Evolutionary conservation across 2,888 invertebrate species (phyloP), one percentile per base, ranked within the genome.

Genomic region (Amiota communis): DNA sequence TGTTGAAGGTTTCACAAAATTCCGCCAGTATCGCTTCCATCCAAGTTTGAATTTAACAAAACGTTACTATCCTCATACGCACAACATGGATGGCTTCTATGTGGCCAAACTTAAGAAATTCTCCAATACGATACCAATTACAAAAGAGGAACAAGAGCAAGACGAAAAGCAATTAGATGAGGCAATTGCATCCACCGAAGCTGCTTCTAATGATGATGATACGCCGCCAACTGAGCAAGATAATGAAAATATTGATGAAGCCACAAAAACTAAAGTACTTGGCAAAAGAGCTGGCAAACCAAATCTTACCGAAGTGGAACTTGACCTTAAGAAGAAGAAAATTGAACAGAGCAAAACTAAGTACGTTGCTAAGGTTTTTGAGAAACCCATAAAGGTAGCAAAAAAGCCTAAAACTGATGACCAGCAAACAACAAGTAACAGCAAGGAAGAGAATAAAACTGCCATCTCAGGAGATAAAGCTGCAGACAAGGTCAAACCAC

Each of bases 1-100:
- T 17, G 94, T 95, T 17, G 96, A 97, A 87, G 99, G 99, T 15
- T 99, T 98, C 89, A 93, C 94, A 0, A 97, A 95, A 90, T 98
- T 94, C 86, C 92, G 95, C 70, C 94, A 96, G 78, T 92, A 93
- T 83, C 92, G 97, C 80, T 98, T 97, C 91, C 97, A 98, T 90
- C 97, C 97, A 0, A 95, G 95, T 12, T 90, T 99, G 89, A 96
- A 96, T 86, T 90, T 97, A 74, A 95, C 97, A 0, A 93, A 94
- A 87, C 92, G 99, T 70, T 98, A 97, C 91, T 99, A 99, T 90
- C 99, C 99, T 0, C 99, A 99, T 88, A 95, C 95, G 3, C 98
- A 99, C 88, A 99, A 99, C 88, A 97, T 99, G 95, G 99, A 99
- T 90, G 99, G 99, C 4, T 99, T 99, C 90, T 99, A 95, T 91